phyloP scores from a whole-genome alignment of 1,140 invertebrate species.

The Hyposmocoma kahamanoa region DNA sequence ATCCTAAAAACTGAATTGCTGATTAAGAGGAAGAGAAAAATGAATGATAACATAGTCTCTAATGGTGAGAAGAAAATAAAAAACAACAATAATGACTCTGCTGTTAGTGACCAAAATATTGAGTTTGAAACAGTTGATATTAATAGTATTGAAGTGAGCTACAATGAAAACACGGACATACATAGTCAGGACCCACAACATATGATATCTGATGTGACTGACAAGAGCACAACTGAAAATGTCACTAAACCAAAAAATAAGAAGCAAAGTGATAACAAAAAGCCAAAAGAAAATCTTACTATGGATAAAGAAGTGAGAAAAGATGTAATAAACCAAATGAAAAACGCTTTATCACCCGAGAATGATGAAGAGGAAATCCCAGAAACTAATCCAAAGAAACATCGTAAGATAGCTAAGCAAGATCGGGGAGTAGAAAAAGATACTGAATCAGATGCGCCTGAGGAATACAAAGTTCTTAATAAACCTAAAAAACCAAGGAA shows the following conservation, averaged over 20 bases:
- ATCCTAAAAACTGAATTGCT: slow-evolving; percentile 53
- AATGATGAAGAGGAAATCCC: neutral
- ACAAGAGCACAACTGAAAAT: neutral
- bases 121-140: slow-evolving; percentile 7
- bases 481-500: too few relatives aligned
- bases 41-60: slow-evolving; percentile 13
- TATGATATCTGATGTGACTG: too few relatives aligned
- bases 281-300: neutral
- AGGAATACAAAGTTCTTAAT: too few relatives aligned
- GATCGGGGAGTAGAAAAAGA: neutral
- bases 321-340: neutral
- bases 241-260: neutral
- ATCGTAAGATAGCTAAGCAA: slow-evolving; percentile 7
- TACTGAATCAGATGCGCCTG: neutral
- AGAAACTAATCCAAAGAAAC: slow-evolving; percentile 6
- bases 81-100: slow-evolving; percentile 30
- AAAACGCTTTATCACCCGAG: neutral
- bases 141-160: slow-evolving; percentile 3
- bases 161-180: too few relatives aligned
- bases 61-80: slow-evolving; percentile 9
- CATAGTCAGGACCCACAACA: too few relatives aligned
- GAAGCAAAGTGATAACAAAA: neutral
- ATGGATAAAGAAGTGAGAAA: neutral
- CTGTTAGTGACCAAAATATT: slow-evolving; percentile 25
- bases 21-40: slow-evolving; percentile 28